Conservation (phyloP, 1,140 invertebrate species). For the Bombus pascuorum region DNA sequence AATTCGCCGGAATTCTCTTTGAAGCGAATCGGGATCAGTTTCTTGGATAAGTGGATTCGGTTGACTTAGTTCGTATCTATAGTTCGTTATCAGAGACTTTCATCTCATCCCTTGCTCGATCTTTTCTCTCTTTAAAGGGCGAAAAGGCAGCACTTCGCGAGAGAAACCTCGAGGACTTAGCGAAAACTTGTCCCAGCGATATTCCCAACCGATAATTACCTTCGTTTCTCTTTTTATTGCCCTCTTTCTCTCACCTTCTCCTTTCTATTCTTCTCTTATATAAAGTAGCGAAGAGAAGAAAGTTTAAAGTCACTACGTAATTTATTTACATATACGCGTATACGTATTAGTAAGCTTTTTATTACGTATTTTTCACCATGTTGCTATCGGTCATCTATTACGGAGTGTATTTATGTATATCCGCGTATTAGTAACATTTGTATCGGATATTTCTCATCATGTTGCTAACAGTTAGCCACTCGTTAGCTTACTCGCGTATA, state of each 20-base stretch:
- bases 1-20: neutral
- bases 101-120: neutral
- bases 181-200: slow-evolving; percentile 33
- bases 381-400: no score
- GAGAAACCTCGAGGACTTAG: slow-evolving; percentile 9
- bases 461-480: no score
- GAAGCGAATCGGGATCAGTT: neutral
- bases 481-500: no score
- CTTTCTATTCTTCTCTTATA: neutral
- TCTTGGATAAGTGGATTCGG: neutral
- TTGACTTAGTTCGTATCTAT: neutral
- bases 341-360: no score
- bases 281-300: no score
- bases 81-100: slow-evolving; percentile 14
- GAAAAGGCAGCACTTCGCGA: neutral
- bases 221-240: slow-evolving; percentile 29
- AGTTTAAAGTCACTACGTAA: no score
- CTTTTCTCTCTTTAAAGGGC: neutral
- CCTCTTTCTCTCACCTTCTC: neutral
- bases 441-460: no score
- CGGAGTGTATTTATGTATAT: no score
- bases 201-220: slow-evolving; percentile 22
- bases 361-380: no score
- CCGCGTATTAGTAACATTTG: no score
- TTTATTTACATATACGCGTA: no score